Evolutionary conservation across 2,888 invertebrate species (phyloP).

Genomic region (Brachyptera risi): DNA sequence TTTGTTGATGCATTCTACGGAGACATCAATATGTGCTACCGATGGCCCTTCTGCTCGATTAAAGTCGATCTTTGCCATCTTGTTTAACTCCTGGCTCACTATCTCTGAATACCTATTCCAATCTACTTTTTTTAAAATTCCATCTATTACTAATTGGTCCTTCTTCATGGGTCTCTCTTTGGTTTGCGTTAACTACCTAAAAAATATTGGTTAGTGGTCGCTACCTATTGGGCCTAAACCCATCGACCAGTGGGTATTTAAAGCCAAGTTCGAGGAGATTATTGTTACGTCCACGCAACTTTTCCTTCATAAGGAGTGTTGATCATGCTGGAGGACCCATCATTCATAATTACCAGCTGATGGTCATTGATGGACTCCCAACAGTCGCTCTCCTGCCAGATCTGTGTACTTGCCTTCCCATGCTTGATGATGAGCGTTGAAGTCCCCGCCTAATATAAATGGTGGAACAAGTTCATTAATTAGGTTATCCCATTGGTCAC

Average conservation of each 20-base stretch:
- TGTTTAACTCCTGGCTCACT: not conserved
- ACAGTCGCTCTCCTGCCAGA: too few species aligned
- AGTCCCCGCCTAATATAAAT: too few species aligned
- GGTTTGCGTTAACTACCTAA: not conserved
- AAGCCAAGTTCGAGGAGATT: too few species aligned
- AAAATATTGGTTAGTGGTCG: not conserved
- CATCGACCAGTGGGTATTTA: slow-evolving; percentile 30
- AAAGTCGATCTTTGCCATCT: not conserved
- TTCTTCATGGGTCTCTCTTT: too few species aligned
- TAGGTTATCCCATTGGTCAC: too few species aligned
- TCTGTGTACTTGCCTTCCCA: too few species aligned
- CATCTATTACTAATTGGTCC: not conserved
- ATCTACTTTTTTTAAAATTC: not conserved
- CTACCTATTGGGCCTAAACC: not conserved
- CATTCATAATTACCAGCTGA: not conserved
- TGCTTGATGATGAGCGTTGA: too few species aligned
- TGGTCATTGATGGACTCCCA: not conserved
- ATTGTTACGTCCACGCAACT: not conserved
- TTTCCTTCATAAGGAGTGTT: not conserved
- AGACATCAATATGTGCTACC: not conserved
- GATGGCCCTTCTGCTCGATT: not conserved
- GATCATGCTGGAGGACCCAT: not conserved
- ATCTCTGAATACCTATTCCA: not conserved
- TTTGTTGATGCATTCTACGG: too few species aligned
- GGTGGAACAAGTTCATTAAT: too few species aligned